Evolutionary conservation across 2,888 invertebrate species (phyloP), one percentile per base, ranked within the genome.

Genomic region (Glyphotaelius pellucidus): DNA sequence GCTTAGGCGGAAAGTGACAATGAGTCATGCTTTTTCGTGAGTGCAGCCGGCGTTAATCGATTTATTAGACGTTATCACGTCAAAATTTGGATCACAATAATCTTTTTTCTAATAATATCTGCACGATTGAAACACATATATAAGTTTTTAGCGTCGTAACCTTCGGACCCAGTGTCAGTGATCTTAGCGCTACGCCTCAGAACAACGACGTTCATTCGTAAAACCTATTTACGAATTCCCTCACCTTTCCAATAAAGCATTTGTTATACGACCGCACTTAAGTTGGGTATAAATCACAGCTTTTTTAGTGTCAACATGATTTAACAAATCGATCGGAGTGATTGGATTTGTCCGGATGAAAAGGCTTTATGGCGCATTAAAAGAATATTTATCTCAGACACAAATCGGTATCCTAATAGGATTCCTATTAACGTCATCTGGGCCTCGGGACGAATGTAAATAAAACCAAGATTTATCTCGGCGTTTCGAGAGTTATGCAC

Each of bases 241-340:
- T 83, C 35, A 83, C 35, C 25, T 35, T 83, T 35, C 15, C 32
- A 83, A 86, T 86, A 30, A 86, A 47, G 81, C 84, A 35, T 83
- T 32, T 42, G 35, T 31, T 84, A 80, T 90, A 81, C 52, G 84
- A 67, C 35, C 52, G 90, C 52, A 31, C 52, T 90, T 47, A 90
- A 83, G 47, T 30, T 9, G 52, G 83, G 15, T 83, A 52, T 90
- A 90, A 90, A 90, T 90, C 90, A 90, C 30, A 19, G 83, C 32
- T 52, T 83, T 80, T 90, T 90, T 90, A 81, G 90, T 90, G 90
- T 90, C 90, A 90, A 90, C 90, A 67, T 47, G 67, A 87, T 80
- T 89, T 80, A 89, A n/a, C 81, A 81, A 90, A 90, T 90, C 81
- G 90, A 30, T 38, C 90, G 35, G 42, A 80, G 31, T 81, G 90